Evolutionary conservation across 2,113 vertebrate genomes (phyloP), one percentile per base, ranked within the genome.

Genomic region (Macroglossus sobrinus): DNA sequence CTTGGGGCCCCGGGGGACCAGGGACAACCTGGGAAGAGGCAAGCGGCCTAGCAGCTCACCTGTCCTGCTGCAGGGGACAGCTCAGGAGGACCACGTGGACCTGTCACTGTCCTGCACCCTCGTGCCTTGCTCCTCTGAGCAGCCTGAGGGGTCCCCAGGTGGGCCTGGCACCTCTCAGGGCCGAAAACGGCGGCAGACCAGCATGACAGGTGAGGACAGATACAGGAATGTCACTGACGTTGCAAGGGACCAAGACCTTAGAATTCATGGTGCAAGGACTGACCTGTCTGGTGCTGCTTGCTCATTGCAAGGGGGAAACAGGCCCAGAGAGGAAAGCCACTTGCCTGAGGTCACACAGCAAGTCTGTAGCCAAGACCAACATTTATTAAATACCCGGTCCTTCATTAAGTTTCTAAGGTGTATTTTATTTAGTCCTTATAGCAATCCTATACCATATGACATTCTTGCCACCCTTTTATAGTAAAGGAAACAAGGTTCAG

Each of bases 141-240:
- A 1, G 33, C 69, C 88, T 0, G 96, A 98, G 91, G 98, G 33
- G 64, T 96, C 85, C 0, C 97, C 94, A 0, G 93, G 57, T 24
- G 97, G 91, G 24, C 81, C 97, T 43, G 95, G 93, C 0, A 96
- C 96, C 15, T 82, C 89, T 0, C 95, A 93, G 95, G 87, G 95
- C 92, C 33, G 98, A 53, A 99, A 99, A 92, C 99, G 99, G 96
- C 99, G 99, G 86, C 99, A 99, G 98, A 99, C 98, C 22, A 99
- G 99, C 76, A 98, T 99, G 78, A 99, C 99, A 98, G 99, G 99
- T 99, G 97, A 94, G 98, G 47, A 2, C 1, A 4, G 45, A 74
- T 19, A 0, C 2, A 9, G 59, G 66, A 43, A 61, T n/a, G 71
- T 7, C 19, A 2, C 1, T 5, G 71, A 12, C 19, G 1, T 1